phyloP scores from a whole-genome alignment of 2,797 vertebrate species.

The Microchirus variegatus region DNA sequence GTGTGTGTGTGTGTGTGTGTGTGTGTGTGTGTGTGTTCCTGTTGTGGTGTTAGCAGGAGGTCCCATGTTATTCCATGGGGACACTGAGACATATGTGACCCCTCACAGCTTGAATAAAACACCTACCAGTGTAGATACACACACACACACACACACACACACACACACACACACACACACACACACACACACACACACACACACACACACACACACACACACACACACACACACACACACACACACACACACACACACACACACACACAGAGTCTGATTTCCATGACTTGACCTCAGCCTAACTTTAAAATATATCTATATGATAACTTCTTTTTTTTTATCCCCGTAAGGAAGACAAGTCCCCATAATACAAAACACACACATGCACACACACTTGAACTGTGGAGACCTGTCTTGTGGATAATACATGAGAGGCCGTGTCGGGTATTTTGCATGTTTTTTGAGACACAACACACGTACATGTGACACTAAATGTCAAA shows the following conservation, averaged over 20 bases:
- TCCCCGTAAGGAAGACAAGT: too few species aligned
- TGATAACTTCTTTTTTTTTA: too few species aligned
- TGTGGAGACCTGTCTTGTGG: slow-evolving; percentile 23
- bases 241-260: slow-evolving; percentile 5
- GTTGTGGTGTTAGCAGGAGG: slow-evolving; percentile 57
- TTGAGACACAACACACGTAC: slow-evolving; percentile 1
- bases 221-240: slow-evolving; percentile 3
- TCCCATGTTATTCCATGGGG: slow-evolving; percentile 55
- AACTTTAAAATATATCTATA: too few species aligned
- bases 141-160: too few species aligned
- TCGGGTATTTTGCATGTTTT: slow-evolving; percentile 21
- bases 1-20: slow-evolving; percentile 32
- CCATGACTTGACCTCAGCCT: too few species aligned
- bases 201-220: too few species aligned
- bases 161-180: too few species aligned
- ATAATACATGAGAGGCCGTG: slow-evolving; percentile 37
- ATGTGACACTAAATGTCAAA: slow-evolving; percentile 10
- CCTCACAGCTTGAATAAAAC: slow-evolving; percentile 41
- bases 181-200: too few species aligned
- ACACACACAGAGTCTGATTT: too few species aligned
- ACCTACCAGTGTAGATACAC: slow-evolving; percentile 6
- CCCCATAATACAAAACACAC: too few species aligned
- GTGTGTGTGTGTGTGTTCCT: slow-evolving; percentile 23
- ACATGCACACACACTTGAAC: slow-evolving; percentile 12
- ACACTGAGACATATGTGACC: slow-evolving; percentile 55